Evolutionary conservation across 2,113 vertebrate species (phyloP).

Genomic region (Cynoglossus semilaevis): DNA sequence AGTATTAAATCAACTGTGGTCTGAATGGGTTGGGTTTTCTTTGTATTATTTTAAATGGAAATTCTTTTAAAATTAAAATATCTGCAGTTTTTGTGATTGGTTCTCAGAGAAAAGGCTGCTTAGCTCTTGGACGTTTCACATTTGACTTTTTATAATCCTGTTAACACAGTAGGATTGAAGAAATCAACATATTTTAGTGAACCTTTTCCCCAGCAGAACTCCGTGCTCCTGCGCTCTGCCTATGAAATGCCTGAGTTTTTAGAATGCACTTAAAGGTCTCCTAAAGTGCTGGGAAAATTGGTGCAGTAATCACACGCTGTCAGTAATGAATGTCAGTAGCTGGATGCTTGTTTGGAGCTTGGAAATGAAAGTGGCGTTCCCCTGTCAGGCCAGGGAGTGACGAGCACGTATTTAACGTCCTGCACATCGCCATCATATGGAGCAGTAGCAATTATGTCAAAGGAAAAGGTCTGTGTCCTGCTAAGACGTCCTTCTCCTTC

Average conservation of each 20-base stretch:
- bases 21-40: no score
- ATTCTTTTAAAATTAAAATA: no score
- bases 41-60: no score
- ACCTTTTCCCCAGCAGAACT: not conserved
- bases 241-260: slow-evolving; percentile 2
- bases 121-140: no score
- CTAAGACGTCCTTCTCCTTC: slow-evolving; percentile 9
- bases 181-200: no score
- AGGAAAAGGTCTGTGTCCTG: slow-evolving; percentile 36
- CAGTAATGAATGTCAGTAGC: slow-evolving; percentile 52
- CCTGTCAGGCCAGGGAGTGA: slow-evolving; percentile 29
- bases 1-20: no score
- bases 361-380: slow-evolving; percentile 54
- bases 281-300: slow-evolving; percentile 40
- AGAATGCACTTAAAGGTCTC: slow-evolving; percentile 39
- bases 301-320: slow-evolving; percentile 50
- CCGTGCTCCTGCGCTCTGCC: not conserved
- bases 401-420: slow-evolving; percentile 52
- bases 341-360: slow-evolving; percentile 27
- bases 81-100: no score
- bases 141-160: no score
- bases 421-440: slow-evolving; percentile 46
- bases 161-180: no score
- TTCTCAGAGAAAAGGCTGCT: no score
- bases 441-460: slow-evolving; percentile 36